A percentile compares a stretch with the other conserved stretches of the same genome.
phyloP scores from a whole-genome alignment of 2,888 invertebrate species.

The Epinotia bilunana region DNA sequence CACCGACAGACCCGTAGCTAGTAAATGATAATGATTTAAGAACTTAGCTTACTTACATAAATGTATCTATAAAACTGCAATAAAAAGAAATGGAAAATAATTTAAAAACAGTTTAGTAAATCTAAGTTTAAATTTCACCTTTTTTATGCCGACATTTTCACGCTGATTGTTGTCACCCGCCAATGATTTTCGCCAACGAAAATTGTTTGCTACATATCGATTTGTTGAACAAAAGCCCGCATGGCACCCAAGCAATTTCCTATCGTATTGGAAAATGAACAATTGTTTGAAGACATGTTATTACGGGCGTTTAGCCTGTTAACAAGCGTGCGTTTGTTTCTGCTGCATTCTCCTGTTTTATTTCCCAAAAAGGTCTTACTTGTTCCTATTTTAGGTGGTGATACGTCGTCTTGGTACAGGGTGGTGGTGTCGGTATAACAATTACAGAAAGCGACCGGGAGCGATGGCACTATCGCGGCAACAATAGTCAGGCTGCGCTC shows the following conservation, averaged over 20 bases:
- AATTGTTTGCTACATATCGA: slow-evolving; percentile 46
- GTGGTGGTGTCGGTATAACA: slow-evolving; percentile 49
- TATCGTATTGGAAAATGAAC: slow-evolving; percentile 74
- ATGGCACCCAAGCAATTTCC: slow-evolving; percentile 77
- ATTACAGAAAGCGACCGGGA: slow-evolving; percentile 63
- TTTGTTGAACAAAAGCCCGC: slow-evolving; percentile 64
- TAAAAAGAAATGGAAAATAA: not conserved
- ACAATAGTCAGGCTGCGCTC: slow-evolving; percentile 71
- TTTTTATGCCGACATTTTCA: not conserved
- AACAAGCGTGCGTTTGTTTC: slow-evolving; percentile 80
- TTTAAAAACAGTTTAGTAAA: not conserved
- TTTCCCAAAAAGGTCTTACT: slow-evolving; percentile 64
- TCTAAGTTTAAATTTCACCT: not conserved
- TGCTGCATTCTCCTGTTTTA: slow-evolving; percentile 60
- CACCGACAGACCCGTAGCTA: not conserved
- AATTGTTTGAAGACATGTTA: slow-evolving; percentile 82
- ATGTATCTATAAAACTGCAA: not conserved
- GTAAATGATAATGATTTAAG: not conserved
- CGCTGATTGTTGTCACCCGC: not conserved
- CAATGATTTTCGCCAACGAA: slow-evolving; percentile 47
- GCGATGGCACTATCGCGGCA: slow-evolving; percentile 62
- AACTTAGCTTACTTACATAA: not conserved
- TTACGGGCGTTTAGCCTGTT: slow-evolving; percentile 77
- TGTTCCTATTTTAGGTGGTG: not conserved
- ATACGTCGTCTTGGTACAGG: slow-evolving; percentile 74